Evolutionary conservation across 2,888 invertebrate species (phyloP).

Genomic region (Dione vanillae): DNA sequence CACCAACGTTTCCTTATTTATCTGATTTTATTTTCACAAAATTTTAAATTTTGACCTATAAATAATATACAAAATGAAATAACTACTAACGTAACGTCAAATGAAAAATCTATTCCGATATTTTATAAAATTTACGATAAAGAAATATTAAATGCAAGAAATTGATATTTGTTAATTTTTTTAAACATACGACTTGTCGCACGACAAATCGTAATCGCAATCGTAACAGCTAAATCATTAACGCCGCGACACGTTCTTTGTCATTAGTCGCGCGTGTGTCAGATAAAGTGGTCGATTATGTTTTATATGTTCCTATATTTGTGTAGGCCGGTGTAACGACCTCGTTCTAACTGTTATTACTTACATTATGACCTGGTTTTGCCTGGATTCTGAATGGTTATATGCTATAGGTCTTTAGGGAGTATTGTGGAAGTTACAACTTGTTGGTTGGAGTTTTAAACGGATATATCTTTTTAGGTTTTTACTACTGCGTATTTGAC

Average conservation of each 20-base stretch:
- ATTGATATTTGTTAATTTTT: not conserved
- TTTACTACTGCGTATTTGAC: too few relatives aligned
- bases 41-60: too few relatives aligned
- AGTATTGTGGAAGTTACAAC: too few relatives aligned
- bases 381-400: conserved; percentile 5
- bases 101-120: too few relatives aligned
- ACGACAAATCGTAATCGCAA: conserved; percentile 15
- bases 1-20: too few relatives aligned
- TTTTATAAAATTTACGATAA: too few relatives aligned
- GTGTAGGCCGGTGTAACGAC: conserved; percentile 41
- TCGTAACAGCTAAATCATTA: conserved; percentile 37
- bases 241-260: conserved; percentile 60
- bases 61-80: too few relatives aligned
- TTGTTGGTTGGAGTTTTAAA: too few relatives aligned
- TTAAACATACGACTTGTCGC: not conserved
- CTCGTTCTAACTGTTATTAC: conserved; percentile 29
- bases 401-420: not conserved
- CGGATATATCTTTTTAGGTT: too few relatives aligned
- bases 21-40: too few relatives aligned
- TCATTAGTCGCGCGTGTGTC: conserved; percentile 59
- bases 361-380: conserved; percentile 22
- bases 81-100: too few relatives aligned
- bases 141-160: too few relatives aligned
- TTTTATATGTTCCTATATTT: conserved; percentile 35
- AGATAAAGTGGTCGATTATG: conserved; percentile 45